Base-by-base conservation (phyloP, 2,113 vertebrate genomes). In the Archilochus colubris region DNA sequence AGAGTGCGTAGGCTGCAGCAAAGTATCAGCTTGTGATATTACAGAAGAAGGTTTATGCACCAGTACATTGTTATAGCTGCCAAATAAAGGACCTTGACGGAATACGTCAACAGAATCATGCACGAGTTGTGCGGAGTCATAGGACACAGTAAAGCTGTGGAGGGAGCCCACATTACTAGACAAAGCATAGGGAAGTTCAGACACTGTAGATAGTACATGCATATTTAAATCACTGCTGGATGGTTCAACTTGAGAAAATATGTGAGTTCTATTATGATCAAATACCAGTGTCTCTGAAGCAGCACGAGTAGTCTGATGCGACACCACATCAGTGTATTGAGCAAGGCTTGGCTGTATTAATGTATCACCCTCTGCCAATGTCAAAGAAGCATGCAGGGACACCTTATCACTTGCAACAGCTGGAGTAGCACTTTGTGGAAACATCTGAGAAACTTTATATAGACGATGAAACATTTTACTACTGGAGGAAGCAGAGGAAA, bases 301-400 rank as follows among this genome's bases (percentile, higher is more conserved):
- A 97, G 98, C 97, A 84, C 53, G 97, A 78, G 82, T 48, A 76
- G 96, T 95, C 92, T 97, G 97, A 98, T 97, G 96, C 88, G 89
- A 95, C 81, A 84, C 84, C 91, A 97, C 97, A 97, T 98, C 97
- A 98, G 98, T 92, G 93, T 97, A 97, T 57, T 96, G 98, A 96
- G 97, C 96, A 95, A 98, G 96, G 97, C 97, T 97, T 97, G 97
- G 95, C 66, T 97, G 98, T 94, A 95, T 96, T 57, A 96, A 97
- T 84, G 94, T 69, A 95, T 98, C 98, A 97, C 96, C 97, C 97
- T 97, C 97, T 96, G 98, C 97, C 97, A 98, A 96, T 9, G 89
- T 96, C 96, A 98, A 91, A 94, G 97, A 97, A 97, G 97, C 98
- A 99, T 98, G 98, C 98, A 98, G 96, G 96, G 98, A 95, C 79